Conservation (phyloP, 2,888 invertebrate species). For the Xanthorhoe spadicearia region DNA sequence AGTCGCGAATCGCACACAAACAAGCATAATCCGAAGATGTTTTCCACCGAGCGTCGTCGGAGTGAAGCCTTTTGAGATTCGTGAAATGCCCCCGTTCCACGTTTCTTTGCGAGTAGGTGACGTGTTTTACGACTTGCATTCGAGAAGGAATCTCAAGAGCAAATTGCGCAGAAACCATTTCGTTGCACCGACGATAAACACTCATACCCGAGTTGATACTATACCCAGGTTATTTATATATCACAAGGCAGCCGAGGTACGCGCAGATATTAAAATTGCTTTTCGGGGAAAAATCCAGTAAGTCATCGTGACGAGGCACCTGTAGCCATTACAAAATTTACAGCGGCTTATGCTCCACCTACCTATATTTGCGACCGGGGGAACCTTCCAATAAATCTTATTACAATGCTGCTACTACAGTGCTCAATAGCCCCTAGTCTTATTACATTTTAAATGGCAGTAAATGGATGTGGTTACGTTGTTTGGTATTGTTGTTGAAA, state of each 20-base stretch:
- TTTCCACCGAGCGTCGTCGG: constrained; percentile 38
- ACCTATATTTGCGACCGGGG: constrained; percentile 40
- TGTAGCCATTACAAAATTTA: constrained; percentile 42
- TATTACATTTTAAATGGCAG: constrained; percentile 34
- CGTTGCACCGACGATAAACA: constrained; percentile 59
- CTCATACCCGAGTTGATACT: constrained; percentile 19
- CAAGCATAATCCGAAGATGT: constrained; percentile 44
- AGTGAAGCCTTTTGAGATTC: constrained; percentile 48
- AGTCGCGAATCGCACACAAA: constrained; percentile 39
- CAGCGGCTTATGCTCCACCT: constrained; percentile 40
- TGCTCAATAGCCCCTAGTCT: constrained; percentile 39
- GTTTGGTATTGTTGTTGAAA: constrained; percentile 28
- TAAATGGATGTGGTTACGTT: constrained; percentile 29
- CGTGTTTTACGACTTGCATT: constrained; percentile 64
- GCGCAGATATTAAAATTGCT: constrained; percentile 21
- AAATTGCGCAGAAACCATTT: constrained; percentile 62
- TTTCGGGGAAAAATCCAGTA: constrained; percentile 33
- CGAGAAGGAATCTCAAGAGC: constrained; percentile 61
- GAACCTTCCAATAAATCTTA: constrained; percentile 45
- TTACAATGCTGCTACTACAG: constrained; percentile 37
- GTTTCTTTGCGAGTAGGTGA: constrained; percentile 49
- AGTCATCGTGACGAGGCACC: constrained; percentile 37
- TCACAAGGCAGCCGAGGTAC: constrained; percentile 6
- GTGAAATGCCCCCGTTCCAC: constrained; percentile 44
- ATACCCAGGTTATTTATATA: constrained; percentile 13